These are phyloP conservation scores for Acanthiza pusilla DNA, from an alignment of 2,797 vertebrate genomes.

Conservation along the genomic window DNA sequence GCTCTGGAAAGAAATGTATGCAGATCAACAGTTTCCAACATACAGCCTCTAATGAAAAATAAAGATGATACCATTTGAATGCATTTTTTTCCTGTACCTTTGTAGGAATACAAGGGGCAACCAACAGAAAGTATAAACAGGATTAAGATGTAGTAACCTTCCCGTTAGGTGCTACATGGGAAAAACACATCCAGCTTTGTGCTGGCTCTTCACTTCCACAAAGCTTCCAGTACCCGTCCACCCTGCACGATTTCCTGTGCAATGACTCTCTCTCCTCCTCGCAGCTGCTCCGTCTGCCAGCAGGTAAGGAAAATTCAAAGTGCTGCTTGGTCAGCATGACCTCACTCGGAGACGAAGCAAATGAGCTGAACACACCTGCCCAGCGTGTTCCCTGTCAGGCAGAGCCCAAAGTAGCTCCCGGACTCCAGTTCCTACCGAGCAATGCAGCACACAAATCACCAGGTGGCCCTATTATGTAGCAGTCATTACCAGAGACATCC, in stretches of 20 bases:
- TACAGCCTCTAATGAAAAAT: not conserved
- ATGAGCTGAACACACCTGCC: not conserved
- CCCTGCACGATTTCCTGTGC: not conserved
- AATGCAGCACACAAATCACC: constrained; percentile 45
- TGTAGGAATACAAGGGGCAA: not conserved
- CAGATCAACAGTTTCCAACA: not conserved
- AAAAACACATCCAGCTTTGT: not conserved
- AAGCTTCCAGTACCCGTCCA: not conserved
- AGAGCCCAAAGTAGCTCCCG: not conserved
- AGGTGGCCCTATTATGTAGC: constrained; percentile 52
- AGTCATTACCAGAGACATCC: constrained; percentile 22
- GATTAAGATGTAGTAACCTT: not conserved
- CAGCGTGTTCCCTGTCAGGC: not conserved
- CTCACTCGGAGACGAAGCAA: not conserved
- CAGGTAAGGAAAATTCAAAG: not conserved
- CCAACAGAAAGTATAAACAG: not conserved
- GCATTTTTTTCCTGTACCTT: not conserved
- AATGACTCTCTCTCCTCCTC: not conserved
- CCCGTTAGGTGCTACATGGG: not conserved
- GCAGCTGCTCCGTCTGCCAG: not conserved
- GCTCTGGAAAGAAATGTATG: not conserved
- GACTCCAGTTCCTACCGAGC: not conserved
- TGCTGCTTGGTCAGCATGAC: not conserved
- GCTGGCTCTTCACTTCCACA: not conserved
- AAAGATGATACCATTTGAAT: not conserved